Conservation (phyloP, 2,888 invertebrate species). For the Iphiclides podalirius region DNA sequence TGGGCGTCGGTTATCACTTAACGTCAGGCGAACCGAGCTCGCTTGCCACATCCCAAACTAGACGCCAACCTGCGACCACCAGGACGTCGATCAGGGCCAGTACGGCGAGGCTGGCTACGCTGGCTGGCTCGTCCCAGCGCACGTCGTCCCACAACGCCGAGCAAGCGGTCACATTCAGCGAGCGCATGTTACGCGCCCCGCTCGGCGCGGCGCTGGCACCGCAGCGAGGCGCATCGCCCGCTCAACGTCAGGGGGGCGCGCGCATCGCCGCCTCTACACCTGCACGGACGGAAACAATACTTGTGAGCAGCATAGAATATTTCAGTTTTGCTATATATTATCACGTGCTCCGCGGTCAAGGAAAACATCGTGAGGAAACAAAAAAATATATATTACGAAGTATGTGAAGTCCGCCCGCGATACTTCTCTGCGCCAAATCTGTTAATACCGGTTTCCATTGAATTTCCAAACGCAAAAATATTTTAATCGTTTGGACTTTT, state of each 20-base stretch:
- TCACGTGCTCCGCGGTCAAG: too few species aligned
- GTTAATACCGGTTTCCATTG: constrained; percentile 1
- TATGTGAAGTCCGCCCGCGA: too few species aligned
- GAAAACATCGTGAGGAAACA: too few species aligned
- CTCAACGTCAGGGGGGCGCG: neutral
- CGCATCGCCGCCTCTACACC: neutral
- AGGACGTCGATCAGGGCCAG: constrained; percentile 91
- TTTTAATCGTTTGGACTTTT: too few species aligned
- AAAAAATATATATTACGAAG: too few species aligned
- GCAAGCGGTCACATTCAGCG: constrained; percentile 90
- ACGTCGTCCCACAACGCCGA: constrained; percentile 89
- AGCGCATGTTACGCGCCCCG: constrained; percentile 82
- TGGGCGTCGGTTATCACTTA: too few species aligned
- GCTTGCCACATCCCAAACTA: constrained; percentile 3
- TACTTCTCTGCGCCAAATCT: too few species aligned
- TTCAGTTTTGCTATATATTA: too few species aligned
- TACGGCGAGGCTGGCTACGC: constrained; percentile 87
- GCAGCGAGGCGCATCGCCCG: constrained; percentile 32
- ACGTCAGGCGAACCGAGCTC: too few species aligned
- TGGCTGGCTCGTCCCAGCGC: constrained; percentile 89
- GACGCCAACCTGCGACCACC: constrained; percentile 86
- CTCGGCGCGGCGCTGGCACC: constrained; percentile 53
- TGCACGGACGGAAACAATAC: too few species aligned
- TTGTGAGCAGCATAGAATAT: too few species aligned
- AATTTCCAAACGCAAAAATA: too few species aligned